These are phyloP conservation scores for Hirtodrosophila alboralis DNA, from an alignment of 2,888 invertebrate genomes.

Conservation along the genomic window DNA sequence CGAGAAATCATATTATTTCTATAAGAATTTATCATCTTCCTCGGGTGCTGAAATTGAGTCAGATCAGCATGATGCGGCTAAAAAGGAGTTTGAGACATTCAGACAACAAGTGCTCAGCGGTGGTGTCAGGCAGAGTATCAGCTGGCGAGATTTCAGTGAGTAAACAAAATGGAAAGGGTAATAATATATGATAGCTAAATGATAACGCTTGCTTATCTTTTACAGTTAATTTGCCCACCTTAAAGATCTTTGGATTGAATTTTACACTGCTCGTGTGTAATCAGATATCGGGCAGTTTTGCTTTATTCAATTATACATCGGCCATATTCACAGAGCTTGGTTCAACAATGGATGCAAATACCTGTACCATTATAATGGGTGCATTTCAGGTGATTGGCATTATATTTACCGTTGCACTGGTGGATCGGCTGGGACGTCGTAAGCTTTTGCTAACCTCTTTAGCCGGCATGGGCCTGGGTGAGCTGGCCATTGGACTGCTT, in stretches of 20 bases:
- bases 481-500: conserved; percentile 64
- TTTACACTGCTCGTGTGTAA: conserved; percentile 66
- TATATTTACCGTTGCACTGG: conserved; percentile 57
- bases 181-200: no score
- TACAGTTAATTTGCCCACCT: conserved; percentile 62
- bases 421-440: conserved; percentile 75
- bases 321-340: conserved; percentile 71
- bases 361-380: conserved; percentile 76
- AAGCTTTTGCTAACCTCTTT: conserved; percentile 68
- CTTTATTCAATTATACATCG: conserved; percentile 78
- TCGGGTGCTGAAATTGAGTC: conserved; percentile 34
- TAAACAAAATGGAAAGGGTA: neutral
- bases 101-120: conserved; percentile 55
- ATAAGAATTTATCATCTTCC: conserved; percentile 61
- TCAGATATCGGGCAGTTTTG: conserved; percentile 74
- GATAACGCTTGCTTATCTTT: no score
- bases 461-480: conserved; percentile 66
- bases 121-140: conserved; percentile 47
- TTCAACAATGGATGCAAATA: conserved; percentile 67
- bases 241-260: conserved; percentile 66
- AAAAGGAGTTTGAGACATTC: conserved; percentile 66
- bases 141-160: conserved; percentile 74
- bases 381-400: conserved; percentile 72
- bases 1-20: conserved; percentile 74
- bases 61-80: conserved; percentile 37